Evolutionary conservation across 2,888 invertebrate genomes (phyloP), one percentile per base, ranked within the genome.

Genomic region (Synanthedon myopaeformis): DNA sequence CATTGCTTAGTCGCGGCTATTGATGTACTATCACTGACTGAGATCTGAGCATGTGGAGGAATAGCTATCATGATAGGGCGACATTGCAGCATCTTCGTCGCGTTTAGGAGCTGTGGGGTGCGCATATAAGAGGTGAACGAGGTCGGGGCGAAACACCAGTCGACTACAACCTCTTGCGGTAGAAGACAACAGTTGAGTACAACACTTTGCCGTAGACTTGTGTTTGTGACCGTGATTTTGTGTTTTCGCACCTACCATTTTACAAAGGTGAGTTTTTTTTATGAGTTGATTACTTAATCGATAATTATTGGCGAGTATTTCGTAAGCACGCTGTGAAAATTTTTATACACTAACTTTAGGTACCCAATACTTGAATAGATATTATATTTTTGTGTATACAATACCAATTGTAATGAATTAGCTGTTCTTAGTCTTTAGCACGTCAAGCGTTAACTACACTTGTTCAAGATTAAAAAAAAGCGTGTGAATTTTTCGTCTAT

Each of bases 121-220:
- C 68, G 65, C 72, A 78, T 85, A 85, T 82, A 84, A 80, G 72
- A 67, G 61, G 64, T 62, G 64, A 65, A 67, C 65, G 68, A 66
- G 61, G 69, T 60, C 72, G 70, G 77, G 81, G 76, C 79, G 77
- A 74, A 66, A 65, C 70, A 82, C 64, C 85, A 86, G 84, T 86
- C 72, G 70, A 65, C 56, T 42, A 13, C 11, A 56, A 55, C 54
- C 61, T 60, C 60, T 51, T 74, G 67, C 69, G 66, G 70, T 35
- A 35, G 35, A 35, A 72, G 67, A 68, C 68, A 64, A 71, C 71
- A 68, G 74, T 72, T 74, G 74, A 73, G 74, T 67, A 59, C 62
- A 66, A 54, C 64, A 55, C 54, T 61, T 70, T 67, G 65, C 70
- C 4, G 11, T 67, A 65, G 63, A 64, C 61, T 70, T 69, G 77